phyloP scores from a whole-genome alignment of 2,113 vertebrate species.

The Nansenia antarctica region DNA sequence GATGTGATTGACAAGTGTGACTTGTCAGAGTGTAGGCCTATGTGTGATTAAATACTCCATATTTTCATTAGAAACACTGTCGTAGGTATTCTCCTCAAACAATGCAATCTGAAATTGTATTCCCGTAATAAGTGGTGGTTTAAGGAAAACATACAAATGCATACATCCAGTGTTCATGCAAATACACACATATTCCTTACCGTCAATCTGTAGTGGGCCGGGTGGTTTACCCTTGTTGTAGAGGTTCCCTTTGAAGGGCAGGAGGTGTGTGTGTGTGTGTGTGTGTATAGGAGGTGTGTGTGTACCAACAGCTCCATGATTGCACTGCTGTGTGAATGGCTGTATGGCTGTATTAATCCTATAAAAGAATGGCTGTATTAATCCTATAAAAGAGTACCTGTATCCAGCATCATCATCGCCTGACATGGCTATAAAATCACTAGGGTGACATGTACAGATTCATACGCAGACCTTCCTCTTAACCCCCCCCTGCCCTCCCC shows the following conservation, averaged over 20 bases:
- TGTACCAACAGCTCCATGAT: neutral
- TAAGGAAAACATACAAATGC: neutral
- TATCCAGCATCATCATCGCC: conserved; percentile 19
- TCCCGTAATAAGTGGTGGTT: neutral
- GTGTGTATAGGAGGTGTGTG: too few species aligned
- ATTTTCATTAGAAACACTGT: neutral
- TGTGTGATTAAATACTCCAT: neutral
- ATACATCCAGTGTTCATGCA: too few species aligned
- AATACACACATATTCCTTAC: neutral
- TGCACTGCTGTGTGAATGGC: neutral
- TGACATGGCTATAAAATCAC: conserved; percentile 35
- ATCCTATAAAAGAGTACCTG: conserved; percentile 29
- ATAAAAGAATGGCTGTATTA: conserved; percentile 35
- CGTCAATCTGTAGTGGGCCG: neutral
- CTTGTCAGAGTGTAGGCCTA: neutral
- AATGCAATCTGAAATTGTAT: neutral
- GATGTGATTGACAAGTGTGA: conserved; percentile 4
- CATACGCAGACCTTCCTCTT: conserved; percentile 37
- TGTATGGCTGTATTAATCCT: conserved; percentile 44
- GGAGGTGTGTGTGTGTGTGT: too few species aligned
- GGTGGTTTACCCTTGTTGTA: neutral
- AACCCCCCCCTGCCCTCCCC: conserved; percentile 21
- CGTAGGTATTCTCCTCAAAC: neutral
- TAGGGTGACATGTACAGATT: conserved; percentile 36
- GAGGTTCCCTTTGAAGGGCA: too few species aligned